Conservation (phyloP, 2,888 invertebrate species). For the Rhabditoides inermis region DNA sequence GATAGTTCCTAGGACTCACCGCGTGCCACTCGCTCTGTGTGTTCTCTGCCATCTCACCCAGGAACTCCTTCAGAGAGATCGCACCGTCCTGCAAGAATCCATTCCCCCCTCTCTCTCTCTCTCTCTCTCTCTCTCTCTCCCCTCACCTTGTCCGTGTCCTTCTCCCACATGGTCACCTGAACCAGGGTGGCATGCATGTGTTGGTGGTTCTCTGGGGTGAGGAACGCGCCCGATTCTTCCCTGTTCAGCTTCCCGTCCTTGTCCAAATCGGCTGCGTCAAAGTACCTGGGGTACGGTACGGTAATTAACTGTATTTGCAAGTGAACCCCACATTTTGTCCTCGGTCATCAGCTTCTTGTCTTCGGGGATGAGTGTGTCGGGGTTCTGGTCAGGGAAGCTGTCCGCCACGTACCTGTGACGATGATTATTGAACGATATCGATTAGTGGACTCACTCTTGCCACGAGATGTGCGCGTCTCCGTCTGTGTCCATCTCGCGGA, state of each 20-base stretch:
- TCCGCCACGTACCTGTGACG: slow-evolving; percentile 74
- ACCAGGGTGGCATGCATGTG: slow-evolving; percentile 64
- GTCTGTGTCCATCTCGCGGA: slow-evolving; percentile 64
- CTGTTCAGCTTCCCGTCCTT: slow-evolving; percentile 69
- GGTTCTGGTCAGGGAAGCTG: slow-evolving; percentile 63
- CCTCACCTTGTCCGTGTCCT: slow-evolving; percentile 66
- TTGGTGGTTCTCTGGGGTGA: slow-evolving; percentile 84
- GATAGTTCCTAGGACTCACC: slow-evolving; percentile 56
- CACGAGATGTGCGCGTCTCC: slow-evolving; percentile 14
- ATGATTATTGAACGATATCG: slow-evolving; percentile 70
- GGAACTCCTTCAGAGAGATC: slow-evolving; percentile 75
- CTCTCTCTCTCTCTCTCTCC: not conserved
- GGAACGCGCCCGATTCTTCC: slow-evolving; percentile 77
- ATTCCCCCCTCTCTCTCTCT: not conserved
- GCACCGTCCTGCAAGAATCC: slow-evolving; percentile 69
- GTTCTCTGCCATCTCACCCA: slow-evolving; percentile 60
- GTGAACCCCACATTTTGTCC: slow-evolving; percentile 65
- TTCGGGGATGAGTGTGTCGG: slow-evolving; percentile 39
- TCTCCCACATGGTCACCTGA: slow-evolving; percentile 66
- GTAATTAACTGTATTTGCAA: not conserved
- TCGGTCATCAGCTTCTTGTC: slow-evolving; percentile 59
- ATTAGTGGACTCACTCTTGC: not conserved
- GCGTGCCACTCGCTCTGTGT: slow-evolving; percentile 26
- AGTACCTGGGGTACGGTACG: not conserved
- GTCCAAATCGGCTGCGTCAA: slow-evolving; percentile 66